Percentiles rank a stretch among this genome's conserved stretches.
Evolutionary conservation across 2,113 vertebrate genomes (phyloP).

Genomic region (Siphamia tubifer): DNA sequence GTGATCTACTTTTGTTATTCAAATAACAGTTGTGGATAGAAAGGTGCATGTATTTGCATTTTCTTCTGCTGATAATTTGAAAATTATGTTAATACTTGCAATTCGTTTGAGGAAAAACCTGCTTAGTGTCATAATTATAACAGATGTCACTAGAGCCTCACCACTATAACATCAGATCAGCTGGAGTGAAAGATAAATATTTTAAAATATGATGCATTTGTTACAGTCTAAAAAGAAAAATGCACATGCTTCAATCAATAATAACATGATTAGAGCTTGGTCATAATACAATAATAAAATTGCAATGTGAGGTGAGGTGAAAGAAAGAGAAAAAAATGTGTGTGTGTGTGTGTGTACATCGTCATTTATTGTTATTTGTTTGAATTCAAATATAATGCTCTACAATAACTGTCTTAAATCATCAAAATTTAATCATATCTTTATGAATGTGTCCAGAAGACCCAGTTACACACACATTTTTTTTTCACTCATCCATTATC

Average conservation of each 20-base stretch:
- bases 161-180: too few species aligned
- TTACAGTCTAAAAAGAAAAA: background rate
- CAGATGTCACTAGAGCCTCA: too few species aligned
- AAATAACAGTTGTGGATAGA: too few species aligned
- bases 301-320: background rate
- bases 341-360: background rate
- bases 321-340: too few species aligned
- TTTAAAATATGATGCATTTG: too few species aligned
- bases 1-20: too few species aligned
- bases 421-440: conserved; percentile 3
- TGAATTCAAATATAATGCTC: conserved; percentile 7
- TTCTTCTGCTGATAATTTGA: too few species aligned
- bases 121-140: too few species aligned
- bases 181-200: too few species aligned
- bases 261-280: background rate
- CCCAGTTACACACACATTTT: background rate
- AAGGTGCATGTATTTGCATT: too few species aligned
- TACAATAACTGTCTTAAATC: conserved; percentile 9
- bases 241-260: background rate
- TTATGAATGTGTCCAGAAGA: conserved; percentile 21
- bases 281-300: background rate
- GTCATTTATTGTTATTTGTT: conserved; percentile 14
- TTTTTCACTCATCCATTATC: conserved; percentile 42
- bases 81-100: too few species aligned
- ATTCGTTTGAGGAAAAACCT: too few species aligned